Conservation (phyloP, 2,888 invertebrate species). For the Eubasilissa splendida region DNA sequence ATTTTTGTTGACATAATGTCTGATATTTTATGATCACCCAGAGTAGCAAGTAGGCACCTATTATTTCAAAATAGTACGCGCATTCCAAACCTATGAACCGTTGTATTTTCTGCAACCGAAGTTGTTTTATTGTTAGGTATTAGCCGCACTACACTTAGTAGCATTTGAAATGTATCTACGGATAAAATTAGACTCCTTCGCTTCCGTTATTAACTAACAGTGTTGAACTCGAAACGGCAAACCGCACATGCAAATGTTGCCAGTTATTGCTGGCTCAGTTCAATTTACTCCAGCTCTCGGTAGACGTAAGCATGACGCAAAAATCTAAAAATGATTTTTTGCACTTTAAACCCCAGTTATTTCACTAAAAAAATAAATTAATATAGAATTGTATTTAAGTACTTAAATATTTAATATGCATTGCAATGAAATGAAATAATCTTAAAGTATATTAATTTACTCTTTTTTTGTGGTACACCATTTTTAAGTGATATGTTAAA, state of each 20-base stretch:
- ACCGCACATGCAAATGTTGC: neutral
- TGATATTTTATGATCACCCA: too few relatives aligned
- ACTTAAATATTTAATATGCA: neutral
- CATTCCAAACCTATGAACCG: too few relatives aligned
- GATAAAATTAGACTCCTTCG: slow-evolving; percentile 31
- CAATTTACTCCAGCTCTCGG: too few relatives aligned
- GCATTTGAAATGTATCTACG: slow-evolving; percentile 11
- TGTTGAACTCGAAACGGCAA: neutral
- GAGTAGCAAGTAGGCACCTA: too few relatives aligned
- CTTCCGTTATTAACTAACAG: slow-evolving; percentile 14
- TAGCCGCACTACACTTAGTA: slow-evolving; percentile 20
- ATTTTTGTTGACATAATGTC: too few relatives aligned
- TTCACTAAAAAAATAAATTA: neutral
- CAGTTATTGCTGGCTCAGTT: neutral
- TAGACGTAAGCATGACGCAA: neutral
- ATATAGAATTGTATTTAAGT: neutral
- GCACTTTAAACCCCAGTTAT: neutral
- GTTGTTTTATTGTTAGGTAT: slow-evolving; percentile 27
- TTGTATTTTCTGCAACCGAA: neutral
- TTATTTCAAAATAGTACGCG: too few relatives aligned
- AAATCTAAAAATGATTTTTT: neutral
- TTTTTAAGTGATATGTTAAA: too few relatives aligned
- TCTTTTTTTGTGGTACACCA: too few relatives aligned
- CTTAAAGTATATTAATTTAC: too few relatives aligned
- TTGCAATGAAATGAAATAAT: too few relatives aligned